Conservation (phyloP, 2,888 invertebrate genomes). For the Diadegma fenestrale region DNA sequence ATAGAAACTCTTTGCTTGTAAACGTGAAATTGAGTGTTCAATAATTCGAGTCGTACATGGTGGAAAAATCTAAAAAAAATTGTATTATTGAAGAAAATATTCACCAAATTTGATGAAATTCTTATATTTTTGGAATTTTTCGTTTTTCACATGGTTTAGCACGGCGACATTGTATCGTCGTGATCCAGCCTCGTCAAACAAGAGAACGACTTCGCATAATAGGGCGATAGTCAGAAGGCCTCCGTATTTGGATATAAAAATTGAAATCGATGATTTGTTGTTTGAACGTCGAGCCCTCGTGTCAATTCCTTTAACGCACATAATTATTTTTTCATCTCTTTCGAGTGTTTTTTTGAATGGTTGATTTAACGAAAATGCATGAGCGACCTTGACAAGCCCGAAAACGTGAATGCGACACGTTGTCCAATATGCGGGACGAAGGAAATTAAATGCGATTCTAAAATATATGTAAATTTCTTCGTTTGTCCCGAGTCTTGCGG, state of each 20-base stretch:
- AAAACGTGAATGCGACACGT: conserved; percentile 24
- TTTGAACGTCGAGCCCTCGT: conserved; percentile 22
- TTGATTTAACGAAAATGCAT: not conserved
- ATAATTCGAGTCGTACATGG: no score
- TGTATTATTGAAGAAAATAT: no score
- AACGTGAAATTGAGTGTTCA: no score
- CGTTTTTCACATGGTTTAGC: no score
- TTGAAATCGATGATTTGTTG: conserved; percentile 51
- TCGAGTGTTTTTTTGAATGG: not conserved
- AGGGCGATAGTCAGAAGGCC: conserved; percentile 75
- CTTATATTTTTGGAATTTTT: no score
- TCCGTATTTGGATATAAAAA: conserved; percentile 56
- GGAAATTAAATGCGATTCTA: conserved; percentile 54
- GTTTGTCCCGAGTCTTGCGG: conserved; percentile 48
- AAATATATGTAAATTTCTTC: conserved; percentile 61
- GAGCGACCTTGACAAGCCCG: conserved; percentile 12
- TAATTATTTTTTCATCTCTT: not conserved
- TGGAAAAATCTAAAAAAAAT: no score
- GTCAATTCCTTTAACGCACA: conserved; percentile 25
- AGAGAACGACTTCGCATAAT: conserved; percentile 67
- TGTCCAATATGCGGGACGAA: conserved; percentile 31
- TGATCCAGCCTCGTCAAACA: no score
- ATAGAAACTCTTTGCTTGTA: no score
- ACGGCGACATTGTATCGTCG: no score
- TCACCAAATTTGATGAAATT: no score